phyloP scores from a whole-genome alignment of 2,888 invertebrate genomes.

The Oegoconia quadripuncta region DNA sequence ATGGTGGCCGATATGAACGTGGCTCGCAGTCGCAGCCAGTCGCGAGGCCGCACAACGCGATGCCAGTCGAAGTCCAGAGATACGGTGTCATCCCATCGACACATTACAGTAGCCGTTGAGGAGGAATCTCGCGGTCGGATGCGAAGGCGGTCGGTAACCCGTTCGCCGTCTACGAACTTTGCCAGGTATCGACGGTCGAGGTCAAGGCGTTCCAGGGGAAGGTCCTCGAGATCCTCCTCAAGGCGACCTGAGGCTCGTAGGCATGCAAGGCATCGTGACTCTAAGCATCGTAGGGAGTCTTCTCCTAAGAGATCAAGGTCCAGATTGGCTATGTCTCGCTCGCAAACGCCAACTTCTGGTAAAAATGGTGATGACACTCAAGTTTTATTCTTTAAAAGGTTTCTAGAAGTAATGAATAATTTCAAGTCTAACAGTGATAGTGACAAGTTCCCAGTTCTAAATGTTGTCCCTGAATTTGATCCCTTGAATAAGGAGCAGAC shows the following conservation, averaged over 20 bases:
- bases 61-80: too few species aligned
- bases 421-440: not conserved
- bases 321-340: not conserved
- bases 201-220: not conserved
- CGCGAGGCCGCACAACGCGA: not conserved
- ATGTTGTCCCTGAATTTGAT: not conserved
- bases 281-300: not conserved
- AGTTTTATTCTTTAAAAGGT: conserved; percentile 2
- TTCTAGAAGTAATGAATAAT: not conserved
- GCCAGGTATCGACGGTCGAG: conserved; percentile 1
- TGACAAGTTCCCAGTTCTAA: conserved; percentile 3
- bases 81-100: too few species aligned
- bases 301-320: not conserved
- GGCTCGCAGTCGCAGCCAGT: conserved; percentile 3
- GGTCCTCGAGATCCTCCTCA: not conserved
- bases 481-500: conserved; percentile 6
- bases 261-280: not conserved
- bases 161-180: not conserved
- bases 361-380: not conserved
- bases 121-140: too few species aligned
- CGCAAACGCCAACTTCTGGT: not conserved
- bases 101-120: too few species aligned
- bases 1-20: too few species aligned
- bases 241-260: not conserved
- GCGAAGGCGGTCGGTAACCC: too few species aligned